Conservation (phyloP, 2,888 invertebrate genomes). For the Papilio elwesi region DNA sequence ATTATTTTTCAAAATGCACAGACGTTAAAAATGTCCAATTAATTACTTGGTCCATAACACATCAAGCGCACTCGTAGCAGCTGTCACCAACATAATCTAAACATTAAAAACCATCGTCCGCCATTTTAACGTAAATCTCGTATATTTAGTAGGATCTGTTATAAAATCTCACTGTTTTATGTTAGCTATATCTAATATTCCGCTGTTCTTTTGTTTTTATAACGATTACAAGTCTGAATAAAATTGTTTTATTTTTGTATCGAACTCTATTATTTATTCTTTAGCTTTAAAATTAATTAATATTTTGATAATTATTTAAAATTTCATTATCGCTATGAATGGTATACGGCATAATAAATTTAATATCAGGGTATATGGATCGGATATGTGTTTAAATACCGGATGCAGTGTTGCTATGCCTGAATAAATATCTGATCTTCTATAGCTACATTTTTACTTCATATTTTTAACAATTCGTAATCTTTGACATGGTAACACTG, state of each 20-base stretch:
- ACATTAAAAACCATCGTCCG: constrained; percentile 7
- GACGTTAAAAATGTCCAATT: background rate
- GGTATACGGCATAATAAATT: constrained; percentile 37
- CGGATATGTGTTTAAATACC: constrained; percentile 10
- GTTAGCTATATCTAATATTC: constrained; percentile 18
- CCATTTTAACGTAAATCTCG: constrained; percentile 26
- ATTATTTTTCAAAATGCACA: too few relatives aligned
- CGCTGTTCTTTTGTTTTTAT: constrained; percentile 1
- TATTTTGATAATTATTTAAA: constrained; percentile 14
- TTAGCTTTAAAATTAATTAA: constrained; percentile 32
- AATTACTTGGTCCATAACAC: background rate
- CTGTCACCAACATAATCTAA: background rate
- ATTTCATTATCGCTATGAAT: constrained; percentile 6
- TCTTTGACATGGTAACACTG: constrained; percentile 8
- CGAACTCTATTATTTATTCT: constrained; percentile 25
- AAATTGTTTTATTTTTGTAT: constrained; percentile 22
- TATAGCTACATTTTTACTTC: background rate
- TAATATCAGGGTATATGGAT: constrained; percentile 12
- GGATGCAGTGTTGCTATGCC: constrained; percentile 12
- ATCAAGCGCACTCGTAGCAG: background rate
- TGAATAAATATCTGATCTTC: constrained; percentile 7
- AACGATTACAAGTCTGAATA: constrained; percentile 31
- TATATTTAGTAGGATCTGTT: constrained; percentile 30
- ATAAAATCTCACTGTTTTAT: constrained; percentile 24
- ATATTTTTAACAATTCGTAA: background rate